A percentile compares a stretch with the other conserved stretches of the same genome.
Conservation (phyloP, 1,140 invertebrate species). For the Drosophila serrata region DNA sequence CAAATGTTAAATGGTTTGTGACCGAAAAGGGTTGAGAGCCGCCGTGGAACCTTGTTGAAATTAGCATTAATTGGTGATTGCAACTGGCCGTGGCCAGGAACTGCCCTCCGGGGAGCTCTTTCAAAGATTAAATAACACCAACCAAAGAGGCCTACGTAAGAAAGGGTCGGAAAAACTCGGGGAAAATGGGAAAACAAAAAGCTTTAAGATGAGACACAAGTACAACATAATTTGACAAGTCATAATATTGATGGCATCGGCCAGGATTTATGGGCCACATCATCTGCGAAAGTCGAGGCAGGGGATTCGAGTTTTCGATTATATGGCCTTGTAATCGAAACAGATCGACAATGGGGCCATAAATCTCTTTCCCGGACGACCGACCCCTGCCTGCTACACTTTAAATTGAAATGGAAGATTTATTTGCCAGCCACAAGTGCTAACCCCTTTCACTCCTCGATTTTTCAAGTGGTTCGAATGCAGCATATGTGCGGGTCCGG, state of each 20-base stretch:
- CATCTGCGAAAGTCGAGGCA: slow-evolving; percentile 54
- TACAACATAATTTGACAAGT: slow-evolving; percentile 82
- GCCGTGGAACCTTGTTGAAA: slow-evolving; percentile 42
- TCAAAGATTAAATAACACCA: slow-evolving; percentile 38
- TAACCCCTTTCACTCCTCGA: slow-evolving; percentile 24
- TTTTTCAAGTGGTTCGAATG: slow-evolving; percentile 46
- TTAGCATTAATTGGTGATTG: slow-evolving; percentile 79
- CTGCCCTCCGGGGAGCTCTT: slow-evolving; percentile 60
- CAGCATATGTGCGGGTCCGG: slow-evolving; percentile 45
- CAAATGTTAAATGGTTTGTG: slow-evolving; percentile 69
- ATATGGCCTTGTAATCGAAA: slow-evolving; percentile 82
- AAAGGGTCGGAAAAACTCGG: slow-evolving; percentile 6
- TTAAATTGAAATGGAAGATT: slow-evolving; percentile 78
- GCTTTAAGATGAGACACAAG: slow-evolving; percentile 59
- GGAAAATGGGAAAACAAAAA: slow-evolving; percentile 40
- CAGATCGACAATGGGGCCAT: slow-evolving; percentile 77
- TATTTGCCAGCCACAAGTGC: slow-evolving; percentile 75
- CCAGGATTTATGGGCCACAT: slow-evolving; percentile 73
- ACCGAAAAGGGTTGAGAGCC: slow-evolving; percentile 53
- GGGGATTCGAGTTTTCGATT: slow-evolving; percentile 74
- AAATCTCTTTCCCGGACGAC: slow-evolving; percentile 63
- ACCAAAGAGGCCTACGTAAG: neutral
- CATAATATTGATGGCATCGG: slow-evolving; percentile 76
- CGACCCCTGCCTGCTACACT: slow-evolving; percentile 53
- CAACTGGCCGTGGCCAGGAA: slow-evolving; percentile 42